Percentiles rank a stretch among this genome's conserved stretches.
Evolutionary conservation across 2,888 invertebrate genomes (phyloP).

Genomic region (Cantharis nigra): DNA sequence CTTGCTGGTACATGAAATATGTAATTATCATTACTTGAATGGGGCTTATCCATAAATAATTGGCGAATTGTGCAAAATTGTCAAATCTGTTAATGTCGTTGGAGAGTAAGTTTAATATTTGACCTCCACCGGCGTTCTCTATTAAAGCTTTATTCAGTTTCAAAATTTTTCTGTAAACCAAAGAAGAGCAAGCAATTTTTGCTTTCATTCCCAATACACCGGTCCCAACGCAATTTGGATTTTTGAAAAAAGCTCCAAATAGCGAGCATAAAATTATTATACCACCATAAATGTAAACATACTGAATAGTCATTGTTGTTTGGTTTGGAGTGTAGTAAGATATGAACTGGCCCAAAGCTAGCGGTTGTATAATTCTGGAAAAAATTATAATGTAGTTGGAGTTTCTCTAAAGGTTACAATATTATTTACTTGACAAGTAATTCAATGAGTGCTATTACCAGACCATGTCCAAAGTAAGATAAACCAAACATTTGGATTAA

Average conservation of each 20-base stretch:
- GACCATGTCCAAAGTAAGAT: background rate
- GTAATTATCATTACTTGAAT: constrained; percentile 74
- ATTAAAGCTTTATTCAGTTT: constrained; percentile 79
- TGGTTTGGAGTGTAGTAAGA: background rate
- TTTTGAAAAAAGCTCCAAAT: constrained; percentile 64
- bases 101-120: constrained; percentile 62
- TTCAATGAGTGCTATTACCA: background rate
- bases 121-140: constrained; percentile 78
- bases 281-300: constrained; percentile 77
- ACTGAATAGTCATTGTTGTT: constrained; percentile 41
- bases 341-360: background rate
- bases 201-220: constrained; percentile 83
- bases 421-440: background rate
- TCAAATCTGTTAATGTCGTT: constrained; percentile 90
- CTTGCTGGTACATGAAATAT: constrained; percentile 66
- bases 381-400: no score
- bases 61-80: constrained; percentile 74
- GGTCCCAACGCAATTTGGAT: constrained; percentile 88
- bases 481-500: constrained; percentile 40
- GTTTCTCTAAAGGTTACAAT: background rate
- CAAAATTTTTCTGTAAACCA: constrained; percentile 77
- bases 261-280: constrained; percentile 75
- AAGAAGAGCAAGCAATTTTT: constrained; percentile 77
- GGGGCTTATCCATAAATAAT: constrained; percentile 82
- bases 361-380: background rate